These are phyloP conservation scores for Perodicticus potto DNA, from an alignment of 2,797 vertebrate genomes.

Conservation along the genomic window DNA sequence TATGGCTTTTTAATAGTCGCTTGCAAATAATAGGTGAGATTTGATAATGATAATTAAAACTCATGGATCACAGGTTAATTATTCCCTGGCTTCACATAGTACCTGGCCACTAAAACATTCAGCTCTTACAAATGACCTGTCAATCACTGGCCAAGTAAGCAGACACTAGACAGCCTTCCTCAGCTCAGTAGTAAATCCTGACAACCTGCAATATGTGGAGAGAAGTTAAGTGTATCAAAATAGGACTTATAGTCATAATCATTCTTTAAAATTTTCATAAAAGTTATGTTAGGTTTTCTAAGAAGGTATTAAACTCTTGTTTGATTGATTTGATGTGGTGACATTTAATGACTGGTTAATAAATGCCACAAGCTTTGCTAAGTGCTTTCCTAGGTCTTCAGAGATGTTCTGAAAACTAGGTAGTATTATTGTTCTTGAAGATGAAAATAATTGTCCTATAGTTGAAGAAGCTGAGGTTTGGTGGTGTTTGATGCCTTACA, in stretches of 20 bases:
- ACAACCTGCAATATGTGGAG: background rate
- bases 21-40: conserved; percentile 79
- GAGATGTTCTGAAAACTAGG: background rate
- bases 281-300: background rate
- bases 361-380: conserved; percentile 14
- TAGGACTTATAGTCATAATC: background rate
- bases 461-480: background rate
- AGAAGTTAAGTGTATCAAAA: background rate
- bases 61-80: conserved; percentile 78
- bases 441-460: background rate
- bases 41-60: conserved; percentile 74
- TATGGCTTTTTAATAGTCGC: conserved; percentile 82
- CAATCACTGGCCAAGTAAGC: conserved; percentile 67
- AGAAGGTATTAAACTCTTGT: background rate
- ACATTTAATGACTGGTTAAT: conserved; percentile 55
- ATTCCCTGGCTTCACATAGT: conserved; percentile 62
- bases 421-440: background rate
- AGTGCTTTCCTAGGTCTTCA: background rate
- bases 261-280: background rate
- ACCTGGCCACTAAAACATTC: conserved; percentile 44
- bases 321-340: conserved; percentile 52
- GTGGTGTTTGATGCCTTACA: background rate
- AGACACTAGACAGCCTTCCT: background rate
- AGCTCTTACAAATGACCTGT: conserved; percentile 17
- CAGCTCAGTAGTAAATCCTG: conserved; percentile 29